Conservation (phyloP, 2,797 vertebrate genomes). For the Halcyon leucocephala region DNA sequence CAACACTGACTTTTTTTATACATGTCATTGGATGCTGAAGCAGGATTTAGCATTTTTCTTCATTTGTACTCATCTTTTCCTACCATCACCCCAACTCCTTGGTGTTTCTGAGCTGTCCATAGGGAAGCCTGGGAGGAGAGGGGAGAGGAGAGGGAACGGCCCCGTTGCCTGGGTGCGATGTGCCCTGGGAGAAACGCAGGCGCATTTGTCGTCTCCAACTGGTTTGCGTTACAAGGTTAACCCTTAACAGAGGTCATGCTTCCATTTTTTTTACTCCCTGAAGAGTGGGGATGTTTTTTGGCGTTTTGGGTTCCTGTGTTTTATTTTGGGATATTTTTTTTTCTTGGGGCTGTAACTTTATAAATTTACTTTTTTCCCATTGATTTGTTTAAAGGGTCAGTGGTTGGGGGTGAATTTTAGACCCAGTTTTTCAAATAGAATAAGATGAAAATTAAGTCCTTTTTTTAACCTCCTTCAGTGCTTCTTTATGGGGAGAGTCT, state of each 20-base stretch:
- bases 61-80: conserved; percentile 5
- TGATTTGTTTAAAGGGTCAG: background rate
- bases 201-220: background rate
- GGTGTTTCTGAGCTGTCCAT: background rate
- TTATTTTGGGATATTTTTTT: background rate
- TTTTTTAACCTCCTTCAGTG: background rate
- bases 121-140: background rate
- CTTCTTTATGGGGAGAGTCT: conserved; percentile 5
- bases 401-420: background rate
- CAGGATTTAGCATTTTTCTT: background rate
- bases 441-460: background rate
- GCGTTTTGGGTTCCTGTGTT: background rate
- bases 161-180: accelerated
- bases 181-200: background rate
- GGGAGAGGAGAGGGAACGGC: background rate
- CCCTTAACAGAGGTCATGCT: background rate
- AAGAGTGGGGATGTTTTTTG: background rate
- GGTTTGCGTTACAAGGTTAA: background rate
- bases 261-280: background rate
- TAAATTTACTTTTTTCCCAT: background rate
- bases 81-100: background rate
- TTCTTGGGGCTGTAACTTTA: background rate
- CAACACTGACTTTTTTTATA: background rate
- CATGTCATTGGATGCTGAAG: background rate
- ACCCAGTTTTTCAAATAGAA: background rate